Base-by-base conservation (phyloP, 37 sponge, comb jelly and placozoan species). In the Amphimedon queenslandica region DNA sequence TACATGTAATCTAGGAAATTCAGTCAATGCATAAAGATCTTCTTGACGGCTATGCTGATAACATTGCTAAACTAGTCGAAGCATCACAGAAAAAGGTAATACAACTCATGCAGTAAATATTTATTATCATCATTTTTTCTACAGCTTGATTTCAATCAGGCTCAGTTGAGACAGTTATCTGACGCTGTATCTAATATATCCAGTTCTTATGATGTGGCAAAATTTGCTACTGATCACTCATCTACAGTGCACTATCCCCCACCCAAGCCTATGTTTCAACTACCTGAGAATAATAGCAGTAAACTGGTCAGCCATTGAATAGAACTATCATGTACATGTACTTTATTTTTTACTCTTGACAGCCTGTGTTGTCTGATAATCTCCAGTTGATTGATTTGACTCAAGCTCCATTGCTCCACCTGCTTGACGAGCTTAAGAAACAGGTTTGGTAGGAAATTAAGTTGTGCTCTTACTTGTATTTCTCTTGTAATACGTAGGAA, bases 21-120 rank as follows among this genome's bases (percentile, higher is more conserved):
- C 87, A 86, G 71, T 74, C 76, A 18, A 64, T 86, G 1, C 87
- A 86, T 27, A 74, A 86, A 23, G 87, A 86, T 60, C 64, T 86
- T 56, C 69, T 69, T 30, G 67, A 55, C 6, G 80, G 80, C 4
- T 74, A 79, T 53, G 69, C 40, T 23, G 39, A 36, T 21, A 56
- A 74, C 58, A 58, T 86, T 64, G 69, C 79, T 57, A 74, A 67
- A 55, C 28, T 40, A 20, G 58, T 67, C 0, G 60, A 79, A 42
- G 20, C 70, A 16, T 42, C 20, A 24, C 63, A 67, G 42, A 70
- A 57, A 2, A 86, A 80, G 80, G 87, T 85, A 3, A 43, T 55
- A 13, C 8, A 6, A 60, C 21, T 25, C 21, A 11, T 25, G 21
- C 5, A 6, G 61, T n/a, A 25, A 60, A 13, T 11, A 47, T 8